These are phyloP conservation scores for Motacilla alba DNA, from an alignment of 2,113 vertebrate genomes.

Conservation along the genomic window DNA sequence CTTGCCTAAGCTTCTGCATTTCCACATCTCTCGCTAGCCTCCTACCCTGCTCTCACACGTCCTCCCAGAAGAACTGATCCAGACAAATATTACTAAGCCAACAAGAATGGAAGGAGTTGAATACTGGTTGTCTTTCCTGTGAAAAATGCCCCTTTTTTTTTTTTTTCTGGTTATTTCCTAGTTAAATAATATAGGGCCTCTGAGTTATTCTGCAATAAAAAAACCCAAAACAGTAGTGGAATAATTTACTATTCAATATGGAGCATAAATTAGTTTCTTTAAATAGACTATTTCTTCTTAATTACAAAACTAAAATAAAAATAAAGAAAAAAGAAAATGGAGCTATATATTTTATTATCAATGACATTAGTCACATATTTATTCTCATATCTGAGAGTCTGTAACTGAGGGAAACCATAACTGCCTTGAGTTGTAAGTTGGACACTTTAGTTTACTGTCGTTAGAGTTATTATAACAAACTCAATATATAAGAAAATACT, in stretches of 20 bases:
- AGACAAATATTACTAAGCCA: conserved; percentile 31
- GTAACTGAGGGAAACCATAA: not conserved
- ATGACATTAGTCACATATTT: not conserved
- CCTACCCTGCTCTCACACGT: conserved; percentile 51
- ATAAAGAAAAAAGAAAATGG: not conserved
- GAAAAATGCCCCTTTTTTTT: not conserved
- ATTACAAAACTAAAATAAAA: not conserved
- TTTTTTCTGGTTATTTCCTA: not conserved
- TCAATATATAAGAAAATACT: not conserved
- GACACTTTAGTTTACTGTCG: not conserved
- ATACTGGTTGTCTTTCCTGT: not conserved
- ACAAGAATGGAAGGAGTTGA: conserved; percentile 7
- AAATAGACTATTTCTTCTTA: not conserved
- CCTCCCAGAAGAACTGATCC: conserved; percentile 37
- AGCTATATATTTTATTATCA: not conserved
- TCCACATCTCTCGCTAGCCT: conserved; percentile 41
- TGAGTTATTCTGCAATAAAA: not conserved
- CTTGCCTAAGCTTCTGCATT: conserved; percentile 41
- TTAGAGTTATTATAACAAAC: not conserved
- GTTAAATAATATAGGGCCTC: not conserved
- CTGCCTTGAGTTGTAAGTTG: not conserved
- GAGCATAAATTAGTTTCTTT: not conserved
- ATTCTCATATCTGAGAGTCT: not conserved
- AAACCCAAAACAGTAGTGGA: not conserved
- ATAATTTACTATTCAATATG: not conserved